Evolutionary conservation across 1,140 invertebrate genomes (phyloP), one percentile per base, ranked within the genome.

Genomic region (Manduca sexta): DNA sequence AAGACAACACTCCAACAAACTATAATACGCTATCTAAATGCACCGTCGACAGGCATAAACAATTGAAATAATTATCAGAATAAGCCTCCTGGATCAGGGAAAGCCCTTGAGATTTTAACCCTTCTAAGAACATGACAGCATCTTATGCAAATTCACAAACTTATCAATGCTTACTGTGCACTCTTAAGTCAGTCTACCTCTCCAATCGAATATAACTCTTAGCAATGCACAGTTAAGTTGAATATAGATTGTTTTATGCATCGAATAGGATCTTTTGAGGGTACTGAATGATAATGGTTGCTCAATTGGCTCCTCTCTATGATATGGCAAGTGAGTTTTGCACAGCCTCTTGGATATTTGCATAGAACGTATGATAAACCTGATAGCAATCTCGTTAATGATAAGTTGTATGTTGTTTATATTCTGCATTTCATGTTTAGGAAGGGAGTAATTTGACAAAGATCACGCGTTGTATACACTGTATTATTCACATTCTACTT

Each of bases 31-130:
- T 64, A 83, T 83, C 71, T 83, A 83, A 82, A 83, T 82, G 74
- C 81, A 80, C 64, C 74, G 79, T 81, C 74, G 81, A 83, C 81
- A 78, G 74, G 75, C 77, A 82, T 81, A 83, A 84, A 81, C 81
- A 84, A 81, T 84, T 83, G 77, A 84, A 84, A 84, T 84, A 84
- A 84, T 84, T 84, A 84, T 81, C 79, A 74, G 77, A 75, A 81
- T 84, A 84, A 84, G 73, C 74, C 69, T 64, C 60, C 64, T 49
- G 74, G 79, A 81, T 81, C 74, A 77, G 60, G 62, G 60, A 72
- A 76, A 74, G 68, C 77, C 81, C 81, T 76, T 55, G 76, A 80
- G 78, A 74, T 77, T 73, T 73, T 63, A 79, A 84, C 77, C 81
- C 81, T 80, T 84, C 73, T 57, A 56, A 69, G 74, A 66, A 69